Conservation (phyloP, 2,888 invertebrate genomes). For the Amiota mariae region DNA sequence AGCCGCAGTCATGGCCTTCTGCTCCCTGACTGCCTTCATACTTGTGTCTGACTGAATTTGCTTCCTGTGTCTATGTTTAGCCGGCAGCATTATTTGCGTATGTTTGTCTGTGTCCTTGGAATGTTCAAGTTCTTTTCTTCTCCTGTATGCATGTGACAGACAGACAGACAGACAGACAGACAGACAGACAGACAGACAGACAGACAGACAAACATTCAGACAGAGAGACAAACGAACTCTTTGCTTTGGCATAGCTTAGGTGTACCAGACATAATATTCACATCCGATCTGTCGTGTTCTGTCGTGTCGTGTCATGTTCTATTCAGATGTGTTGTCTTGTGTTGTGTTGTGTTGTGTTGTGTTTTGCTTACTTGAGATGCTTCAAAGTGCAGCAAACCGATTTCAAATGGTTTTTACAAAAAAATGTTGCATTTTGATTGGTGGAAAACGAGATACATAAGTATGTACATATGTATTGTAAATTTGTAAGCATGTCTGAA, state of each 20-base stretch:
- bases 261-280: constrained; percentile 35
- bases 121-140: constrained; percentile 22
- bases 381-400: constrained; percentile 65
- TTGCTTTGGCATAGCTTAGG: constrained; percentile 16
- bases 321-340: neutral
- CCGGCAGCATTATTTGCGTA: constrained; percentile 25
- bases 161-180: no score
- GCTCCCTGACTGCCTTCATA: neutral
- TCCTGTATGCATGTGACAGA: neutral
- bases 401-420: constrained; percentile 49
- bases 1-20: neutral
- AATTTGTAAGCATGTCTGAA: neutral
- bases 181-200: no score
- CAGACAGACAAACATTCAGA: no score
- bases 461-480: no score
- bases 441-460: neutral
- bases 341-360: neutral
- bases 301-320: neutral
- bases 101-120: constrained; percentile 22
- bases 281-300: neutral
- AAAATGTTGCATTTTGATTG: constrained; percentile 53
- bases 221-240: neutral
- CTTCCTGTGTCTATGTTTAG: constrained; percentile 26
- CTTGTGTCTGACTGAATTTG: constrained; percentile 22
- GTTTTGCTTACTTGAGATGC: constrained; percentile 31